Evolutionary conservation across 1,140 invertebrate genomes (phyloP).

Genomic region (Condylostylus longicornis): DNA sequence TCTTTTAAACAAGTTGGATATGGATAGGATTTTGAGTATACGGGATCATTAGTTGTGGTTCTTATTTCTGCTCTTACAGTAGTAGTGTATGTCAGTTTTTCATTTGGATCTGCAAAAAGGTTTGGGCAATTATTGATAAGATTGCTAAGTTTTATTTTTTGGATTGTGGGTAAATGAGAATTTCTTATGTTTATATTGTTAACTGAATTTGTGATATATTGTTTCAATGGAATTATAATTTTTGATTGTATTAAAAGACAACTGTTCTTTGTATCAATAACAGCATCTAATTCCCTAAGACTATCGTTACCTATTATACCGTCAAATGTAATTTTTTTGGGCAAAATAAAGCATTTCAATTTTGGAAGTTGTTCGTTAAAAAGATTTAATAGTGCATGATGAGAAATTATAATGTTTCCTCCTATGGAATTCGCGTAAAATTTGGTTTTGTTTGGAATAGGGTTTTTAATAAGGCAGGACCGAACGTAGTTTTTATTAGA

Average conservation of each 20-base stretch:
- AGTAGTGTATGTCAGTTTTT: conserved; percentile 5
- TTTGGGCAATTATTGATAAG: not conserved
- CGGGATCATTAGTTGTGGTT: conserved; percentile 1
- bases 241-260: not conserved
- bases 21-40: conserved; percentile 11
- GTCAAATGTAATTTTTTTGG: not conserved
- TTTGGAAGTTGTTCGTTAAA: conserved; percentile 1
- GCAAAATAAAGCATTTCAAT: conserved; percentile 6
- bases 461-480: not conserved
- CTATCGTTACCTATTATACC: conserved; percentile 2
- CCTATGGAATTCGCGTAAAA: conserved; percentile 3
- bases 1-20: conserved; percentile 11
- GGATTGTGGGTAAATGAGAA: not conserved
- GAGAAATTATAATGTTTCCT: conserved; percentile 4
- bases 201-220: not conserved
- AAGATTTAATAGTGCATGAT: conserved; percentile 6
- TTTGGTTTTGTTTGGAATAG: not conserved
- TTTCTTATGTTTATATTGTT: not conserved
- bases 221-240: not conserved
- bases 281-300: not conserved
- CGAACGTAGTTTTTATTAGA: conserved; percentile 5
- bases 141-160: not conserved
- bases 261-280: no score
- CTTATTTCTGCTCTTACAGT: not conserved
- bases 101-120: not conserved